A percentile compares a stretch with the other conserved stretches of the same genome.
phyloP scores from a whole-genome alignment of 1,140 invertebrate species.

The Dreissena rostriformis region DNA sequence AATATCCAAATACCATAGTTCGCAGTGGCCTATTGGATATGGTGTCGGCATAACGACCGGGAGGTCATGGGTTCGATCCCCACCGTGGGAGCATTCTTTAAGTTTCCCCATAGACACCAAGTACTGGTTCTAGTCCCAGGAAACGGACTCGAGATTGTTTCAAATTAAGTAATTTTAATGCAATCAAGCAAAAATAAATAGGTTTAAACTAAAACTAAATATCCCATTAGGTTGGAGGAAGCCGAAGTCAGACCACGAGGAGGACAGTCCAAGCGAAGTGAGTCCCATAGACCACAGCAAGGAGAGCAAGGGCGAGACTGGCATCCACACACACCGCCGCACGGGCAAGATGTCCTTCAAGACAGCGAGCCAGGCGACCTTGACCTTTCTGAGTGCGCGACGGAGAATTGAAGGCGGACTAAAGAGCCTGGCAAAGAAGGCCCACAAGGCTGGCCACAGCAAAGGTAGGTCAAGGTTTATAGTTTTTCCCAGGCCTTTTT shows the following conservation, averaged over 20 bases:
- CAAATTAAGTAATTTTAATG: too few relatives aligned
- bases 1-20: too few relatives aligned
- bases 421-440: conserved; percentile 73
- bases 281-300: conserved; percentile 72
- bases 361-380: conserved; percentile 79
- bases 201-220: too few relatives aligned
- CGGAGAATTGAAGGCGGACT: conserved; percentile 78
- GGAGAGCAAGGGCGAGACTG: conserved; percentile 73
- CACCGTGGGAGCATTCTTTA: too few relatives aligned
- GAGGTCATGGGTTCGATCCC: too few relatives aligned
- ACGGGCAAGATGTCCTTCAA: conserved; percentile 79
- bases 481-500: too few relatives aligned
- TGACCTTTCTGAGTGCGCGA: conserved; percentile 79
- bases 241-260: conserved; percentile 79
- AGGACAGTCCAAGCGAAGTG: conserved; percentile 71
- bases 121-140: too few relatives aligned
- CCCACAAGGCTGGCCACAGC: conserved; percentile 64
- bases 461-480: conserved; percentile 60
- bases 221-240: conserved; percentile 70
- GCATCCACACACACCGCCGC: conserved; percentile 60
- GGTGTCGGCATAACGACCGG: too few relatives aligned
- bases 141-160: too few relatives aligned
- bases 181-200: too few relatives aligned
- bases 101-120: too few relatives aligned
- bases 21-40: too few relatives aligned